These are phyloP conservation scores for Arenicola marina DNA, from an alignment of 2,888 invertebrate genomes.

Conservation along the genomic window DNA sequence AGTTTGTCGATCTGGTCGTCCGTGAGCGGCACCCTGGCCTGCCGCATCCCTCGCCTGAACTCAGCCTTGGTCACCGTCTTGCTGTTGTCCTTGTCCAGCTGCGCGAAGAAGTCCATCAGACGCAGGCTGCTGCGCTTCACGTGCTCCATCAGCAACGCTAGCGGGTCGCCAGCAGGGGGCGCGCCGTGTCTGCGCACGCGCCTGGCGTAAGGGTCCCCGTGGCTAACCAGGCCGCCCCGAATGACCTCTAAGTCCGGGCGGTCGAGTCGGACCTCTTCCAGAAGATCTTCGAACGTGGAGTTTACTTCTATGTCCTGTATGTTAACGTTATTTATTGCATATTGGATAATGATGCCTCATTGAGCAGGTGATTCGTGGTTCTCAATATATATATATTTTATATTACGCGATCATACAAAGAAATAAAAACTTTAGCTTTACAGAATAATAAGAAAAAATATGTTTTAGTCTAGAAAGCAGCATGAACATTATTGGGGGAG, in stretches of 20 bases:
- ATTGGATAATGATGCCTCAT: too few relatives aligned
- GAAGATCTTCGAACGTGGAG: conserved; percentile 2
- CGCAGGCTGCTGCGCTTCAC: conserved; percentile 11
- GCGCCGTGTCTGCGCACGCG: not conserved
- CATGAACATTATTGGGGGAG: too few relatives aligned
- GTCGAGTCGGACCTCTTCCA: conserved; percentile 4
- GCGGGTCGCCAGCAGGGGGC: conserved; percentile 6
- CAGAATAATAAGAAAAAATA: too few relatives aligned
- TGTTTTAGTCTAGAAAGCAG: too few relatives aligned
- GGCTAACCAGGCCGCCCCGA: conserved; percentile 12
- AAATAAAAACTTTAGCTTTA: too few relatives aligned
- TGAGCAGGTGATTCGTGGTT: too few relatives aligned
- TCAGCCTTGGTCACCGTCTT: conserved; percentile 4
- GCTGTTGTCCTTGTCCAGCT: conserved; percentile 20
- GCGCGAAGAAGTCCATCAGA: conserved; percentile 15
- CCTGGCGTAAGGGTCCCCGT: conserved; percentile 4
- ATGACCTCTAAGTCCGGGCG: conserved; percentile 4
- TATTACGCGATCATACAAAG: too few relatives aligned
- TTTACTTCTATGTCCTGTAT: conserved; percentile 12
- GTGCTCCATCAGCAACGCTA: conserved; percentile 5
- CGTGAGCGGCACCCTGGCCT: conserved; percentile 3
- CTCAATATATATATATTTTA: too few relatives aligned
- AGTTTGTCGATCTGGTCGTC: conserved; percentile 11
- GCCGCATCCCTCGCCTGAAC: conserved; percentile 14
- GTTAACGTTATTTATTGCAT: not conserved